Evolutionary conservation across 2,888 invertebrate genomes (phyloP).

Genomic region (Hypomecis atomaria): DNA sequence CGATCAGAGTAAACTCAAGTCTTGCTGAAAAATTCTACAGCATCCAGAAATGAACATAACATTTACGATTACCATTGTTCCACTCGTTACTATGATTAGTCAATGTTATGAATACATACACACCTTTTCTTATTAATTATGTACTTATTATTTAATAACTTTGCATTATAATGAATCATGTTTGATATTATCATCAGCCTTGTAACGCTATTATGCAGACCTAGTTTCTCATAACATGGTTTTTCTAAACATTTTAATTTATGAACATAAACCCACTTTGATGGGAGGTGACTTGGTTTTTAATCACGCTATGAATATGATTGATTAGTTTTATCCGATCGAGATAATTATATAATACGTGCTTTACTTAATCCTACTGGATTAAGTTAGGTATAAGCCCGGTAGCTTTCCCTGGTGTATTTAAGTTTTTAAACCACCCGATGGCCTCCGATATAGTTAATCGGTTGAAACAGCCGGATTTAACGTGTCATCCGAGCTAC

Average conservation of each 20-base stretch:
- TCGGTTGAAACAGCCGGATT: too few relatives aligned
- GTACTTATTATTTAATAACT: constrained; percentile 4
- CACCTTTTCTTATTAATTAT: not conserved
- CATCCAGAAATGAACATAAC: too few relatives aligned
- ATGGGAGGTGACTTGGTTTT: not conserved
- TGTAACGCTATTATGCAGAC: constrained; percentile 5
- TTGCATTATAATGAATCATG: constrained; percentile 14
- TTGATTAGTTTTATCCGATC: not conserved
- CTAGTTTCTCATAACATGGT: constrained; percentile 17
- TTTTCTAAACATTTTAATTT: constrained; percentile 17
- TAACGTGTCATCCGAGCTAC: too few relatives aligned
- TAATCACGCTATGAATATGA: not conserved
- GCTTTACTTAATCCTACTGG: too few relatives aligned
- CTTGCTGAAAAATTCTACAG: too few relatives aligned
- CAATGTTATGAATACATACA: not conserved
- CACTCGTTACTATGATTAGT: not conserved
- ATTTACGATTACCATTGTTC: too few relatives aligned
- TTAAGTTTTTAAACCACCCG: too few relatives aligned
- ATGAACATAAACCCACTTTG: not conserved
- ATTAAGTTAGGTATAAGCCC: too few relatives aligned
- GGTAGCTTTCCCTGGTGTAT: too few relatives aligned
- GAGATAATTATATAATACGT: too few relatives aligned
- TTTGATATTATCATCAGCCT: constrained; percentile 16
- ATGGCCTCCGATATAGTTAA: too few relatives aligned
- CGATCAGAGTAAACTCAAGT: too few relatives aligned